A percentile compares a stretch with the other conserved stretches of the same genome.
Conservation (phyloP, 1,140 invertebrate species). For the Yoshiicerus persimilis region DNA sequence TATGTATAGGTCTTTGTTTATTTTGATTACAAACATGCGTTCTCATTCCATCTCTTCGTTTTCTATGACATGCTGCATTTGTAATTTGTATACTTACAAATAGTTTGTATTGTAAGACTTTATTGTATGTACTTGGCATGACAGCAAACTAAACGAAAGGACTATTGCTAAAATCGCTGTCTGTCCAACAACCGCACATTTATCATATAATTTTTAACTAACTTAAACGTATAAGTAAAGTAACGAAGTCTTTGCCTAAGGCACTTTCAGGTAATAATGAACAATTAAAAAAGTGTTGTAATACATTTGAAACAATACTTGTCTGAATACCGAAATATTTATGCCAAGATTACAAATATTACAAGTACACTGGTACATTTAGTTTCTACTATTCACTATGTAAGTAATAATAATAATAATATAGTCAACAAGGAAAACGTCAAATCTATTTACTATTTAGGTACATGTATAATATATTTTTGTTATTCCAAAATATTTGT, state of each 20-base stretch:
- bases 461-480: background rate
- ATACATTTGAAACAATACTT: background rate
- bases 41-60: background rate
- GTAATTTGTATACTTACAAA: background rate
- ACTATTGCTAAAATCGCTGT: background rate
- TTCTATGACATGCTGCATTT: background rate
- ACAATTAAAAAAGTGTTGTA: background rate
- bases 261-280: background rate
- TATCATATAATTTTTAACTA: background rate
- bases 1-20: background rate
- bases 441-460: background rate
- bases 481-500: slow-evolving; percentile 1
- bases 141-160: background rate
- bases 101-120: background rate
- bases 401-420: background rate
- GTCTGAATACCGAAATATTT: background rate
- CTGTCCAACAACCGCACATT: background rate
- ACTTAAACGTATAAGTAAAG: background rate
- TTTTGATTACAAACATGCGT: background rate
- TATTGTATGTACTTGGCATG: background rate
- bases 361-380: too few species aligned
- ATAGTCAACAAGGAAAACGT: background rate
- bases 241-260: background rate
- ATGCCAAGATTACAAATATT: background rate
- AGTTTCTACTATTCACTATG: too few species aligned